Evolutionary conservation across 2,888 invertebrate species (phyloP), one percentile per base, ranked within the genome.

Genomic region (Linnaemya tessellans): DNA sequence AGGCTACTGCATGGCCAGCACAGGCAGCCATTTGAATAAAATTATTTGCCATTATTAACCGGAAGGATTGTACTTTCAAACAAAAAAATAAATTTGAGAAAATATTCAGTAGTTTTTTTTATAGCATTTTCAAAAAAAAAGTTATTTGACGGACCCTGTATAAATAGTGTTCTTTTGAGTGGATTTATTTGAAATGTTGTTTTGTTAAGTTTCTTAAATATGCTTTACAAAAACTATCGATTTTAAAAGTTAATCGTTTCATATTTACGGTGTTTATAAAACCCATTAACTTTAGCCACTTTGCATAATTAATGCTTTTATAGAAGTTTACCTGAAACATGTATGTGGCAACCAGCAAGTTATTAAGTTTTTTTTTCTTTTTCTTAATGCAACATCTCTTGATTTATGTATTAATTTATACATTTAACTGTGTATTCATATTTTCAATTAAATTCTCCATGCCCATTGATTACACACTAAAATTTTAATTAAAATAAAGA

Each of bases 331-430:
- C 51, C n/a, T 35, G 11, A 4, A 20, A 10, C 38, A 2, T 11
- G 11, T 46, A 43, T 79, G 51, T 62, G 54, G 41, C 3, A 54
- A 70, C 9, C 18, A 67, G 25, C 38, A 78, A 60, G 49, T 60
- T 46, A 62, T 58, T 46, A 58, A 22, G 46, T 0, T 43, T 13
- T 51, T 10, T 51, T 46, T 43, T 51, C 5, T 51, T 46, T 43
- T 18, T 60, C 5, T 41, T 60, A 49, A 78, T 60, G 41, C 38
- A 58, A 67, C 7, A 41, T 41, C 49, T 38, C 18, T 80, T 80
- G 51, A 80, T 80, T 67, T 74, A 74, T 74, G 67, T 46, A 67
- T 74, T 41, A 65, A 80, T 74, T 80, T 51, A 43, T 51, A 20
- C 46, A 30, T 60, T 67, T 73, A 80, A 73, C 65, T 65, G 65